Base-by-base conservation (phyloP, 2,888 invertebrate genomes). In the Drosophila sordidula region DNA sequence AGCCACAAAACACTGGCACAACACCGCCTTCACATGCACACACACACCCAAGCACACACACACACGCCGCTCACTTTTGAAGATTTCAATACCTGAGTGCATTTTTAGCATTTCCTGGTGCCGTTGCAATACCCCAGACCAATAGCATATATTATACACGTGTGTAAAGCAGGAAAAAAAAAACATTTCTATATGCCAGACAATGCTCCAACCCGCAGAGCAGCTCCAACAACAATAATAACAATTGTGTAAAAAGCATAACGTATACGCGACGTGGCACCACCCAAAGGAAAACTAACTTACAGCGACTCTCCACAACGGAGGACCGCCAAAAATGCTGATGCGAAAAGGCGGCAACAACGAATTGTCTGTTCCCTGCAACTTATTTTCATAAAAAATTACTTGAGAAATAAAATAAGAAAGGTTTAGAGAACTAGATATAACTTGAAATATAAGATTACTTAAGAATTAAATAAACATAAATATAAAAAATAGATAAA, bases 181-280 rank as follows among this genome's bases (percentile, higher is more conserved):
- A 62, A 6, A 63, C 59, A 70, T 61, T 70, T 64, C 49, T 66
- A 50, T 59, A 57, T 59, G 63, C 59, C 66, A 47, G 56, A 29
- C 73, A 56, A 57, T 51, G 70, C 58, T 55, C 58, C 41, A 39
- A 36, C 11, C 50, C 29, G n/a, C 46, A 47, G 44, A 58, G 34
- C 54, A 42, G 51, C 34, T 14, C 51, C 70, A 47, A 69, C 80
- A 71, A 69, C 80, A 71, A 70, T 67, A 74, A 76, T 69, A 80
- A 74, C 74, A 77, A 70, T 81, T 81, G 77, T 72, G 62, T 77
- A 81, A 81, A 84, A 76, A 71, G 76, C 79, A 87, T 81, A 81
- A 87, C 84, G 79, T 83, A 84, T 84, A 80, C 83, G 87, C 84
- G 65, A 75, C 71, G 84, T 81, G 81, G 84, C 74, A 67, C 70